These are phyloP conservation scores for Bibio marci DNA, from an alignment of 2,888 invertebrate species.

Conservation along the genomic window DNA sequence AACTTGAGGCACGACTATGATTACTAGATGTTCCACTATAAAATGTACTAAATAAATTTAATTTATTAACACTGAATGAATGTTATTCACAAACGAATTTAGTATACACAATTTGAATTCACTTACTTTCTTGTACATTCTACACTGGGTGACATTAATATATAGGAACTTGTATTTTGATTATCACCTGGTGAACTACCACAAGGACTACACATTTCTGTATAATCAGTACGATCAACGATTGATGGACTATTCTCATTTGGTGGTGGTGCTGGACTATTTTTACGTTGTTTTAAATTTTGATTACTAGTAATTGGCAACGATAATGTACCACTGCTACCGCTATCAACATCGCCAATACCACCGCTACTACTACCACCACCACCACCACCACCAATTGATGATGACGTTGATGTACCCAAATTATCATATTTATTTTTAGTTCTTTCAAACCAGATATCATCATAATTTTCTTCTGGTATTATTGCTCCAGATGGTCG, in stretches of 20 bases:
- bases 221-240: conserved; percentile 18
- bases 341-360: too few relatives aligned
- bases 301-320: not conserved
- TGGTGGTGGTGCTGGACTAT: conserved; percentile 10
- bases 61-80: too few relatives aligned
- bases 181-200: conserved; percentile 31
- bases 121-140: conserved; percentile 13
- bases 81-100: too few relatives aligned
- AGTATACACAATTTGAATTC: too few relatives aligned
- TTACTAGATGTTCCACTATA: conserved; percentile 29
- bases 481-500: conserved; percentile 30
- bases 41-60: conserved; percentile 7
- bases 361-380: too few relatives aligned
- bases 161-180: conserved; percentile 28
- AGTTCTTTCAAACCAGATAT: conserved; percentile 14
- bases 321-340: conserved; percentile 1
- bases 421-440: too few relatives aligned
- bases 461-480: conserved; percentile 44
- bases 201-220: conserved; percentile 35
- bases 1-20: conserved; percentile 45
- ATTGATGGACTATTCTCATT: too few relatives aligned
- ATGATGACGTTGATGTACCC: not conserved
- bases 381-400: too few relatives aligned
- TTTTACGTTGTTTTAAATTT: conserved; percentile 5
- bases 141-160: conserved; percentile 35